Evolutionary conservation across 2,888 invertebrate genomes (phyloP), one percentile per base, ranked within the genome.

Genomic region (Polyploca ridens): DNA sequence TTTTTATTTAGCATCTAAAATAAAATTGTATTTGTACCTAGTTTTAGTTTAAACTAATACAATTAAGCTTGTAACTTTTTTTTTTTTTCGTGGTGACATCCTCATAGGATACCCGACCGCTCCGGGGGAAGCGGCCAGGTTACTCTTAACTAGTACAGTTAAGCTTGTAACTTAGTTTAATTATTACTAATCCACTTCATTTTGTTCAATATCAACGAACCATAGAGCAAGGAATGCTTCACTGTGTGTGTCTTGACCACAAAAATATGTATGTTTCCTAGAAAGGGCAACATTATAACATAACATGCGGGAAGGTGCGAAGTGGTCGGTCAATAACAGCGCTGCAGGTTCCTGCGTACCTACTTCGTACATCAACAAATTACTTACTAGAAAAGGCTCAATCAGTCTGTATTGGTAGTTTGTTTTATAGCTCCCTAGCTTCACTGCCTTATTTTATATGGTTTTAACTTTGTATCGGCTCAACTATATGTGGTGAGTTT

Each of bases 281-380:
- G 90, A 90, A 92, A 89, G 87, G 88, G 86, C 82, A 79, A 81
- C 80, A 75, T 76, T 79, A 81, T 85, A 84, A 83, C 81, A 79
- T 79, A 77, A 27, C 77, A 77, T 78, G 78, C 81, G 75, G 77
- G 77, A 78, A 91, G 90, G 91, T 91, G 92, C 88, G 78, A 93
- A 93, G 91, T 90, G 88, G 82, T 89, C 70, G 76, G 90, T 89
- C 86, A 91, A 92, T 83, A 91, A 76, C 79, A 35, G 35, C 35
- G 35, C 35, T 35, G 35, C 7, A 79, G 74, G 76, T 77, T 73
- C n/a, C n/a, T n/a, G n/a, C 77, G 73, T 81, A 76, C 69, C 81
- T 83, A 84, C 87, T 84, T 81, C 87, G 77, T 76, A 76, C 41
- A 41, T 41, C 41, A 41, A 41, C 83, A 84, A 84, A 85, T 85